Evolutionary conservation across 1,140 invertebrate genomes (phyloP).

Genomic region (Rhagoletis pomonella): DNA sequence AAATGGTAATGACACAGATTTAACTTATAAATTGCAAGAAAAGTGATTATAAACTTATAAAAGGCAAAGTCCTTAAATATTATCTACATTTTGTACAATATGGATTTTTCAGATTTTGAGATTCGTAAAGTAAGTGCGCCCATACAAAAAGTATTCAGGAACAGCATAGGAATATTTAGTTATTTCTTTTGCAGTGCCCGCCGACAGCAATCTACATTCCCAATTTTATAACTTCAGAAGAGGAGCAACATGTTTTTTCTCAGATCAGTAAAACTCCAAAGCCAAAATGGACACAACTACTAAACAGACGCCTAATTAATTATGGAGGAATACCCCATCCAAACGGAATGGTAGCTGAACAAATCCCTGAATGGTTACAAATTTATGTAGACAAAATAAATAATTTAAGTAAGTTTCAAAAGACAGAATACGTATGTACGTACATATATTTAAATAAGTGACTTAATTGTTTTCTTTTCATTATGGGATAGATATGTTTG

Average conservation of each 20-base stretch:
- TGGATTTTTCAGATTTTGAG: constrained; percentile 72
- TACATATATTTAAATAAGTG: neutral
- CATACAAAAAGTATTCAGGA: neutral
- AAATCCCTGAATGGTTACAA: constrained; percentile 89
- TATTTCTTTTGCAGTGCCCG: constrained; percentile 78
- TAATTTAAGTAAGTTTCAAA: constrained; percentile 71
- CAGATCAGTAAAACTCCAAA: constrained; percentile 88
- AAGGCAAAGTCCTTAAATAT: no score
- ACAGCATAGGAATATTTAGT: no score
- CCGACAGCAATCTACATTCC: constrained; percentile 89
- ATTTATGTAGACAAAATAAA: constrained; percentile 84
- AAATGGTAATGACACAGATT: no score
- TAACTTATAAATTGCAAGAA: no score
- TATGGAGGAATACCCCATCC: constrained; percentile 95
- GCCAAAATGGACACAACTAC: constrained; percentile 96
- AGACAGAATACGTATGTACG: neutral
- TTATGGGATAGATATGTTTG: constrained; percentile 80
- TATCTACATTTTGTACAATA: constrained; percentile 51
- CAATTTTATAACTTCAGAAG: constrained; percentile 89
- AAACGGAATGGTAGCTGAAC: constrained; percentile 96
- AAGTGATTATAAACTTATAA: no score
- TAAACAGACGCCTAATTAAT: constrained; percentile 93
- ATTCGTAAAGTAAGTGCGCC: constrained; percentile 65
- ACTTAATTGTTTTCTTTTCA: neutral
- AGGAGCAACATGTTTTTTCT: constrained; percentile 85